phyloP scores from a whole-genome alignment of 2,888 invertebrate genomes.

The Dyspetes luteomarginatus region DNA sequence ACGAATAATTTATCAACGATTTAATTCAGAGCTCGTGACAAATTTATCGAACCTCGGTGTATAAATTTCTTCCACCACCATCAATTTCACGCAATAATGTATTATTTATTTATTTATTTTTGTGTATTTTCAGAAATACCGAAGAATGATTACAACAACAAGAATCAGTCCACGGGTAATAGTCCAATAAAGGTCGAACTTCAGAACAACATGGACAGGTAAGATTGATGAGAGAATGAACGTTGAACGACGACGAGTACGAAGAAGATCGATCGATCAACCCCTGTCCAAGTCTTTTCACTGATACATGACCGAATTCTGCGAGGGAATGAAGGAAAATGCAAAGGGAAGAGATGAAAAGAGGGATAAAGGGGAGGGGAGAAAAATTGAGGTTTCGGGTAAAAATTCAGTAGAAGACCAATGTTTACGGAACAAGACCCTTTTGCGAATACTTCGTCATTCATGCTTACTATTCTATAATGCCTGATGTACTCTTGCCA shows the following conservation, averaged over 20 bases:
- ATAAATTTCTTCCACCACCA: neutral
- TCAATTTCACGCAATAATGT: conserved; percentile 9
- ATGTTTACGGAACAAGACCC: conserved; percentile 9
- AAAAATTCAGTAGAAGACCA: conserved; percentile 28
- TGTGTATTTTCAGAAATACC: conserved; percentile 90
- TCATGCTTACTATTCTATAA: neutral
- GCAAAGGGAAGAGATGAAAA: neutral
- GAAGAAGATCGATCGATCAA: conserved; percentile 53
- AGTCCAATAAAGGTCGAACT: conserved; percentile 91
- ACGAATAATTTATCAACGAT: neutral
- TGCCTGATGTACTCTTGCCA: neutral
- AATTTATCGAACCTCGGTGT: neutral
- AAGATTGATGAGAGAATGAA: conserved; percentile 67
- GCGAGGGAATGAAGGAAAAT: conserved; percentile 8
- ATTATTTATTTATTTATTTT: conserved; percentile 65
- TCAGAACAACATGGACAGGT: conserved; percentile 85
- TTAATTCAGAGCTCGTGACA: neutral
- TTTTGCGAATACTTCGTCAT: conserved; percentile 26
- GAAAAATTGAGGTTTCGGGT: conserved; percentile 10
- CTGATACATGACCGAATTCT: conserved; percentile 37
- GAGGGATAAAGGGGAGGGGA: neutral
- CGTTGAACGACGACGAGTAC: conserved; percentile 9
- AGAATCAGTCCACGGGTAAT: conserved; percentile 92
- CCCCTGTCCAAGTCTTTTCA: conserved; percentile 38
- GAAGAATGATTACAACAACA: conserved; percentile 93